Evolutionary conservation across 2,888 invertebrate genomes (phyloP).

Genomic region (Lypha dubia): DNA sequence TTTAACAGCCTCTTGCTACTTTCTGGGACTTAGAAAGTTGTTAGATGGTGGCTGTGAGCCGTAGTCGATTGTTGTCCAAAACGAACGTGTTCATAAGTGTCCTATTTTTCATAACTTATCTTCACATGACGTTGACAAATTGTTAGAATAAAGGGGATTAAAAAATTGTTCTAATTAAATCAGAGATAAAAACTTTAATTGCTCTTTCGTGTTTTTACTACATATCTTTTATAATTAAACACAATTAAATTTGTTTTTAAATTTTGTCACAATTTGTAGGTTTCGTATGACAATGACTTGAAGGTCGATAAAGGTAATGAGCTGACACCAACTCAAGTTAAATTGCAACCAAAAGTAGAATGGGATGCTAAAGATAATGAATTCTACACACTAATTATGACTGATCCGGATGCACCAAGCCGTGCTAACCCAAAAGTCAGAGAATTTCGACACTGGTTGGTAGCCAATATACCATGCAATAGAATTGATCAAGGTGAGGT

Average conservation of each 20-base stretch:
- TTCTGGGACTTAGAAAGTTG: too few relatives aligned
- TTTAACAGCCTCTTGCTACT: too few relatives aligned
- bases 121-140: too few relatives aligned
- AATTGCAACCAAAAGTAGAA: constrained; percentile 74
- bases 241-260: constrained; percentile 4
- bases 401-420: constrained; percentile 94
- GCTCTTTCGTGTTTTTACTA: not conserved
- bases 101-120: too few relatives aligned
- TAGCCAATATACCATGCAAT: constrained; percentile 91
- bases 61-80: too few relatives aligned
- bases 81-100: too few relatives aligned
- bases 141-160: too few relatives aligned
- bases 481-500: constrained; percentile 89
- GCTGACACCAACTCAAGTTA: constrained; percentile 87
- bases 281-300: constrained; percentile 79
- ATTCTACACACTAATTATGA: constrained; percentile 76
- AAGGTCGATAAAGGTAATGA: constrained; percentile 86
- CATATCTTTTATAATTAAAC: not conserved
- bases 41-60: too few relatives aligned
- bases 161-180: not conserved
- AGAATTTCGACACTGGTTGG: constrained; percentile 95
- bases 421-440: constrained; percentile 89
- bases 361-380: constrained; percentile 73
- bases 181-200: not conserved
- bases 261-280: constrained; percentile 44